A percentile compares a stretch with the other conserved stretches of the same genome.
These are phyloP conservation scores for Alitta virens DNA, from an alignment of 2,888 invertebrate genomes.

Conservation along the genomic window DNA sequence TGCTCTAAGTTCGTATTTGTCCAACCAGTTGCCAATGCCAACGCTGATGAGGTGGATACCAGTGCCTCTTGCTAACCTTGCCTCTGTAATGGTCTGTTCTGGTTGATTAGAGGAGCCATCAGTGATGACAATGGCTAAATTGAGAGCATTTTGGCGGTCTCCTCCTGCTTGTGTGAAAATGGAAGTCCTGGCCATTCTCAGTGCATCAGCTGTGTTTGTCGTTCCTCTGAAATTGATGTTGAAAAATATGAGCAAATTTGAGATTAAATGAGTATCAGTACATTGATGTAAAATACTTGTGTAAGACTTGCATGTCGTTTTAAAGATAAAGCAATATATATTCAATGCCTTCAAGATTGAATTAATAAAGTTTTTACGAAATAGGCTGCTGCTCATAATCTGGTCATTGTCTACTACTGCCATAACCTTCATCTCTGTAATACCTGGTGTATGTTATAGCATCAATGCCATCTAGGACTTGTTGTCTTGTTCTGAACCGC, in stretches of 20 bases:
- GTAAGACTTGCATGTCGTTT: too few species aligned
- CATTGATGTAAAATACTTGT: too few species aligned
- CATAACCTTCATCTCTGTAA: too few species aligned
- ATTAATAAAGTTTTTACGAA: too few species aligned
- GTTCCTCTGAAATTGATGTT: conserved; percentile 4
- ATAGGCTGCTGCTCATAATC: too few species aligned
- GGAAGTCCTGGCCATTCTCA: conserved; percentile 2
- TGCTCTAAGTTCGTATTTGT: conserved; percentile 19
- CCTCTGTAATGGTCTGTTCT: conserved; percentile 8
- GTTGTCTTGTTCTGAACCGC: conserved; percentile 3
- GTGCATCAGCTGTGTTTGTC: conserved; percentile 19
- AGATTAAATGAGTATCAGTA: too few species aligned
- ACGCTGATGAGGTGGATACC: conserved; percentile 20
- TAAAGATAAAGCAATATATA: too few species aligned
- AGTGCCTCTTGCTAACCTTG: conserved; percentile 1
- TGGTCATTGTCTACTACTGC: too few species aligned
- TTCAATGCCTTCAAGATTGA: too few species aligned
- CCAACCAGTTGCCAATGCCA: conserved; percentile 23
- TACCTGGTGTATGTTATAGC: conserved; percentile 8
- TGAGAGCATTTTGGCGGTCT: background rate
- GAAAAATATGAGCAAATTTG: too few species aligned
- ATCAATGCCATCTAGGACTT: conserved; percentile 1
- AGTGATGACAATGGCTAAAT: conserved; percentile 16
- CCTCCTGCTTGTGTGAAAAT: conserved; percentile 13
- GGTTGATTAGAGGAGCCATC: conserved; percentile 19